Percentiles rank a stretch among this genome's conserved stretches.
phyloP scores from a whole-genome alignment of 1,140 invertebrate genomes.

The honey bee (Apis mellifera) region Amel_HAv3.1 CM009938.2:3927001-3927500 shows the following conservation, averaged over 20 bases:
- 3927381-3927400: conserved; percentile 70
- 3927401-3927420: conserved; percentile 7
- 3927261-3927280: conserved; percentile 48
- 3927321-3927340: not conserved
- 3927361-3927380: conserved; percentile 71
- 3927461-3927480: conserved; percentile 72
- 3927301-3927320: conserved; percentile 32
- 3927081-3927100: conserved; percentile 67
- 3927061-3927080: conserved; percentile 75
- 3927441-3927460: conserved; percentile 25
- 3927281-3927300: conserved; percentile 11
- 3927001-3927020: conserved; percentile 86
- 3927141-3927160: conserved; percentile 60
- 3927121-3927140: conserved; percentile 49
- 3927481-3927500: conserved; percentile 69
- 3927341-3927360: conserved; percentile 48
- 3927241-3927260: conserved; percentile 25
- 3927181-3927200: conserved; percentile 81
- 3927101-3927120: conserved; percentile 61
- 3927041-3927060: conserved; percentile 81
- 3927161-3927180: conserved; percentile 83
- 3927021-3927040: conserved; percentile 86
- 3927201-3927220: conserved; percentile 80
- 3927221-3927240: conserved; percentile 74
- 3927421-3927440: conserved; percentile 47